Conservation (phyloP, 2,888 invertebrate genomes). For the Orthosia gracilis region DNA sequence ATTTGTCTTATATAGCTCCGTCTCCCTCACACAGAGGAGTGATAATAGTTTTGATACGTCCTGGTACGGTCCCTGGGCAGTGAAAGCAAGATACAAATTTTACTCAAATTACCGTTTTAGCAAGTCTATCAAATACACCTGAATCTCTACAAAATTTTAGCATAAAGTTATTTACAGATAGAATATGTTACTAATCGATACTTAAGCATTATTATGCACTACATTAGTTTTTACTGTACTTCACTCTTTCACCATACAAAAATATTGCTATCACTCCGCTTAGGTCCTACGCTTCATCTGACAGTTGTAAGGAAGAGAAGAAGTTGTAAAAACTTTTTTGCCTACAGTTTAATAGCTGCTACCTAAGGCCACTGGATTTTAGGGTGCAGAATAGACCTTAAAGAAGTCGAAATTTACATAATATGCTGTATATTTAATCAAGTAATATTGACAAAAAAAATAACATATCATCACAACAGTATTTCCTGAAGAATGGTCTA, state of each 20-base stretch:
- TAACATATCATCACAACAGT: too few relatives aligned
- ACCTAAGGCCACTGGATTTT: constrained; percentile 46
- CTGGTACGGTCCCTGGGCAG: too few relatives aligned
- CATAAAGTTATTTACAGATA: constrained; percentile 50
- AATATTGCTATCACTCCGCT: constrained; percentile 67
- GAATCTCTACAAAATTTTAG: constrained; percentile 18
- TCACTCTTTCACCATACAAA: constrained; percentile 68
- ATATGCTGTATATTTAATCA: too few relatives aligned
- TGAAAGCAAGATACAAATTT: rapidly evolving
- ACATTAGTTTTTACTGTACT: constrained; percentile 47
- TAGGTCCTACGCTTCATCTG: constrained; percentile 55
- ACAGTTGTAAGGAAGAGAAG: not conserved
- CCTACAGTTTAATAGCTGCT: constrained; percentile 22
- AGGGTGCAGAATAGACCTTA: not conserved
- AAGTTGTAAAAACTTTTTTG: constrained; percentile 13
- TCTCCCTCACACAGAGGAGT: too few relatives aligned
- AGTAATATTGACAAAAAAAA: too few relatives aligned
- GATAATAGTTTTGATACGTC: too few relatives aligned
- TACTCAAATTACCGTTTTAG: not conserved
- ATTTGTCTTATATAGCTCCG: too few relatives aligned
- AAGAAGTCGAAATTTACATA: not conserved
- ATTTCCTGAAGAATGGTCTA: too few relatives aligned
- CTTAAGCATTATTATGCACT: constrained; percentile 23
- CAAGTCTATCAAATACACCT: constrained; percentile 25
- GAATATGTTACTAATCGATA: constrained; percentile 42